Evolutionary conservation across 1,140 invertebrate species (phyloP), one percentile per base, ranked within the genome.

Genomic region (Psix sp.): DNA sequence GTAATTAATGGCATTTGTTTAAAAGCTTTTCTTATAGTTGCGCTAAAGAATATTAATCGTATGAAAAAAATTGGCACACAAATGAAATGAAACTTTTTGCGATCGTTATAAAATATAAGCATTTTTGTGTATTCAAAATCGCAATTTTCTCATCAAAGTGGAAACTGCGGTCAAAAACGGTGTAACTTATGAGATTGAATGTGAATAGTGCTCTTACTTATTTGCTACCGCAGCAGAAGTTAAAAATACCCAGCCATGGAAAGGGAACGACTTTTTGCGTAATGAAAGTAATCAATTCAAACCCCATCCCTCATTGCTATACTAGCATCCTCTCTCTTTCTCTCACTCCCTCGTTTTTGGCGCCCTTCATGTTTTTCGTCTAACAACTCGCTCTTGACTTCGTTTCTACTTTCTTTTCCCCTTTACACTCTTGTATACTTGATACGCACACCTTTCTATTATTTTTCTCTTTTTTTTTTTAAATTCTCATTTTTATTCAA

Each of bases 261-360:
- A 39, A 54, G 66, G 66, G 67, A 54, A 77, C 63, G 76, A 80
- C 65, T 82, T 86, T 86, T 86, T 84, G 76, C 81, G 82, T 86
- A 87, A 86, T 86, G 84, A 86, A 86, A 86, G 85, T 82, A 86
- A 87, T 87, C 84, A 86, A 86, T 87, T 87, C 82, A 82, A 84
- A 80, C 82, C 82, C 76, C 78, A 70, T 77, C 71, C 78, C 77
- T 79, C 77, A 77, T 77, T 77, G 68, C 74, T 35, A 74, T 51
- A 72, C 51, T 40, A 42, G 66, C 52, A 57, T 73, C 71, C 59
- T 31, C 20, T 57, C 62, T 59, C 52, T 46, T 43, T 65, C 48
- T 16, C 3, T 40, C 46, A n/a, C n/a, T n/a, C n/a, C n/a, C n/a
- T n/a, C n/a, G n/a, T n/a, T n/a, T 20, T 16, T n/a, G 56, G 15